Percentiles rank a stretch among this genome's conserved stretches.
These are phyloP conservation scores for Trachelus troglodyta DNA, from an alignment of 2,888 invertebrate species.

Conservation along the genomic window DNA sequence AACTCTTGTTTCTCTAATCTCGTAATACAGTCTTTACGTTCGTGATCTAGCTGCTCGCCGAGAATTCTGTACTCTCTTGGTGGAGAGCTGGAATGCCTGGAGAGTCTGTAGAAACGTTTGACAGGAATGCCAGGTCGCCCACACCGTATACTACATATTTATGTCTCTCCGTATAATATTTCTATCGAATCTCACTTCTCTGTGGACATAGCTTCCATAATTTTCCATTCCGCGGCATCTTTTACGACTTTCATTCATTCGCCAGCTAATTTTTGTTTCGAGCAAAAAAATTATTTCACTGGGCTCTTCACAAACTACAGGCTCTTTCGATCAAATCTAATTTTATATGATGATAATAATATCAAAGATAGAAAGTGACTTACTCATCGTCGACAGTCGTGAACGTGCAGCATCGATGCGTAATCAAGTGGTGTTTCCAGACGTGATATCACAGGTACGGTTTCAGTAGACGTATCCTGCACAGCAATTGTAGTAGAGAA, in stretches of 20 bases:
- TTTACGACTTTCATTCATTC: background rate
- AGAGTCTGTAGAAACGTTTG: background rate
- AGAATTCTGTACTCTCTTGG: background rate
- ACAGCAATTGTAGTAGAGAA: background rate
- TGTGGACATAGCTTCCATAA: background rate
- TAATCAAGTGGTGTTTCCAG: background rate
- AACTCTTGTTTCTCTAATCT: background rate
- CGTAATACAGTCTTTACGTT: background rate
- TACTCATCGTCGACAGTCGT: background rate
- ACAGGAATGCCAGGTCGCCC: background rate
- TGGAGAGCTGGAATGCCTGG: background rate
- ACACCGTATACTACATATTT: background rate
- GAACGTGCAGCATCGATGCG: background rate
- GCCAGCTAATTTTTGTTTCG: background rate
- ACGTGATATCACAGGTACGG: conserved; percentile 7
- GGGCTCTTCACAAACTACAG: background rate
- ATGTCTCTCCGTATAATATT: background rate
- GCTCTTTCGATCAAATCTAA: background rate
- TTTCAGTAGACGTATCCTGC: conserved; percentile 9
- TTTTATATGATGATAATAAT: background rate
- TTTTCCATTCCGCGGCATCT: background rate
- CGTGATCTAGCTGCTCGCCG: background rate
- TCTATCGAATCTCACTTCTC: background rate
- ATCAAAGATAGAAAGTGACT: background rate
- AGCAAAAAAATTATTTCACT: background rate